Percentiles rank a stretch among this genome's conserved stretches.
These are phyloP conservation scores for Cantharis rustica DNA, from an alignment of 2,888 invertebrate genomes.

Conservation along the genomic window DNA sequence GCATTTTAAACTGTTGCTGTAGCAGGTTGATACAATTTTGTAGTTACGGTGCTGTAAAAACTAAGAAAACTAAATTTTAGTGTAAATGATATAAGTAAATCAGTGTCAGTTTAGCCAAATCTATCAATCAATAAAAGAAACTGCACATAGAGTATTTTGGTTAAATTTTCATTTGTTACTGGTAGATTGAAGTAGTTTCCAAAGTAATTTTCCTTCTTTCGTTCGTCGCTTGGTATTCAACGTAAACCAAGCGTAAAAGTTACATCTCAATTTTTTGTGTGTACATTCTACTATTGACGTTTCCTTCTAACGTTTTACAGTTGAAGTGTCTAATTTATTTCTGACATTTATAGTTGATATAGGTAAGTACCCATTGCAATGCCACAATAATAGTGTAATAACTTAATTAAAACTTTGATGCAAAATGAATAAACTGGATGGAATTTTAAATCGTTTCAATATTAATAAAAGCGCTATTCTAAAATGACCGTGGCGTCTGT, in stretches of 20 bases:
- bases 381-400: not conserved
- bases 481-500: conserved; percentile 41
- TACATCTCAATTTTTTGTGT: conserved; percentile 27
- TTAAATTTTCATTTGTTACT: not conserved
- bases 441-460: conserved; percentile 34
- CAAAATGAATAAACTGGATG: not conserved
- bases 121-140: not conserved
- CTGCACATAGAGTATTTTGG: not conserved
- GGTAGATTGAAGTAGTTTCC: not conserved
- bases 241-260: conserved; percentile 21
- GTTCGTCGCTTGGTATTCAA: conserved; percentile 7
- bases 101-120: not conserved
- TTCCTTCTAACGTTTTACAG: conserved; percentile 15
- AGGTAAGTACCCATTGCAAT: not conserved
- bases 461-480: conserved; percentile 42
- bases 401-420: conserved; percentile 2
- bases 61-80: not conserved
- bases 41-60: not conserved
- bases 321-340: not conserved
- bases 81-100: not conserved
- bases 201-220: not conserved
- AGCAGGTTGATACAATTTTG: not conserved
- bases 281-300: conserved; percentile 22
- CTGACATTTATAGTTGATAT: not conserved
- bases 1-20: not conserved